A percentile compares a stretch with the other conserved stretches of the same genome.
phyloP scores from a whole-genome alignment of 2,888 invertebrate species.

The Harpalus rufipes region DNA sequence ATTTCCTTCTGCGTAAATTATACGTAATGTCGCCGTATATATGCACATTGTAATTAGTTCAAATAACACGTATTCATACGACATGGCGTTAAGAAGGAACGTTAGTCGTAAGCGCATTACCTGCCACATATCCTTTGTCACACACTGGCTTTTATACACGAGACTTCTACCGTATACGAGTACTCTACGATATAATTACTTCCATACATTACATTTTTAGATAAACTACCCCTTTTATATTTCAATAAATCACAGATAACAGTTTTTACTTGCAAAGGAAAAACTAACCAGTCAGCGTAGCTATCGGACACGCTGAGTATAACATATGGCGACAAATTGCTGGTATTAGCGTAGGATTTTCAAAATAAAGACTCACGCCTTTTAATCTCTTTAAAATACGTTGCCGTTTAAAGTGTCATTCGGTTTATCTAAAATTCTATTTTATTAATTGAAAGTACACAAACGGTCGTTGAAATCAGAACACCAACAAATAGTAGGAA shows the following conservation, averaged over 20 bases:
- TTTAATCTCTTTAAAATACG: too few species aligned
- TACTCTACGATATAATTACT: neutral
- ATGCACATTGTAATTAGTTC: slow-evolving; percentile 66
- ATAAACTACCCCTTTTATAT: slow-evolving; percentile 3
- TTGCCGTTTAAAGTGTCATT: too few species aligned
- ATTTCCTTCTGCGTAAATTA: slow-evolving; percentile 65
- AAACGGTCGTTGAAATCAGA: too few species aligned
- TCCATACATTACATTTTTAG: neutral
- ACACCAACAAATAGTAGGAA: too few species aligned
- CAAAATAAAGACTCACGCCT: too few species aligned
- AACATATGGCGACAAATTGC: too few species aligned
- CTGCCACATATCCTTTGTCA: neutral
- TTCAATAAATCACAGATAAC: slow-evolving; percentile 3
- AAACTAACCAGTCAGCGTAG: neutral
- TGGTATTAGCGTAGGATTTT: too few species aligned
- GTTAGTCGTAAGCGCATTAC: slow-evolving; percentile 8
- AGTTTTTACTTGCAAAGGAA: neutral
- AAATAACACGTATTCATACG: slow-evolving; percentile 55
- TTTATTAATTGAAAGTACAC: too few species aligned
- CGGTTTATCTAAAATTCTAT: too few species aligned
- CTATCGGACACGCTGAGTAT: too few species aligned
- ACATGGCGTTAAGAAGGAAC: neutral
- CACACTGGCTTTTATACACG: neutral
- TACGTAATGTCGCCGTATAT: slow-evolving; percentile 58
- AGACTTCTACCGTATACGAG: neutral